Evolutionary conservation across 2,888 invertebrate species (phyloP), one percentile per base, ranked within the genome.

Genomic region (Xestia rhomboidea): DNA sequence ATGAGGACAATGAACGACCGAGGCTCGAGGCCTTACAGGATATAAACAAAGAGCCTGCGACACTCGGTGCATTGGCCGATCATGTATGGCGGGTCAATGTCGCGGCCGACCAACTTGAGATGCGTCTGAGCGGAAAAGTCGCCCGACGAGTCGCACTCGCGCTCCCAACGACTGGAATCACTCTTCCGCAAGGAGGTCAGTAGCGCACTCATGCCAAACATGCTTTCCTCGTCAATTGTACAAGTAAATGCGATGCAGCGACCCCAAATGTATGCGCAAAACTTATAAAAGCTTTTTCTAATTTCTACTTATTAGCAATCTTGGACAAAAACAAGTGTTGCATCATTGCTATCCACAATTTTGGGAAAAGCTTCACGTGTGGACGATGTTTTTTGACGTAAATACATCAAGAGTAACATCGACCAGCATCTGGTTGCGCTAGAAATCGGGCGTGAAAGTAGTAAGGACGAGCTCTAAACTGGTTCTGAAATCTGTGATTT

Each of bases 1-100:
- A 85, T 73, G 76, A 86, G 92, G 89, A 93, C 91, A 93, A 92
- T 90, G 91, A 91, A 92, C 91, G 88, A 88, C 88, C 86, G 86
- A 92, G 91, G 85, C 88, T 89, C 87, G 90, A 89, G 90, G 91
- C 90, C 91, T 91, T 91, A 90, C 92, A 95, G 96, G 95, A 95
- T 92, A 95, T 95, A 96, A 96, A 96, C 96, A 96, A 96, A 96
- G 95, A 96, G 95, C 91, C 96, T 96, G 94, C 95, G 94, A 95
- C 95, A 95, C 91, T 90, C 94, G 90, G 96, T 95, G 96, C 96
- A 96, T 95, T 95, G 96, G 92, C 96, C 96, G 95, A 94, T 93
- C 95, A 93, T 92, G 93, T 94, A 94, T 93, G 93, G 90, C 93
- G 93, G 96, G 95, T 96, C 96, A 96, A 96, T 96, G 96, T 96